Conservation (phyloP, 2,888 invertebrate genomes). For the Nebria brevicollis region DNA sequence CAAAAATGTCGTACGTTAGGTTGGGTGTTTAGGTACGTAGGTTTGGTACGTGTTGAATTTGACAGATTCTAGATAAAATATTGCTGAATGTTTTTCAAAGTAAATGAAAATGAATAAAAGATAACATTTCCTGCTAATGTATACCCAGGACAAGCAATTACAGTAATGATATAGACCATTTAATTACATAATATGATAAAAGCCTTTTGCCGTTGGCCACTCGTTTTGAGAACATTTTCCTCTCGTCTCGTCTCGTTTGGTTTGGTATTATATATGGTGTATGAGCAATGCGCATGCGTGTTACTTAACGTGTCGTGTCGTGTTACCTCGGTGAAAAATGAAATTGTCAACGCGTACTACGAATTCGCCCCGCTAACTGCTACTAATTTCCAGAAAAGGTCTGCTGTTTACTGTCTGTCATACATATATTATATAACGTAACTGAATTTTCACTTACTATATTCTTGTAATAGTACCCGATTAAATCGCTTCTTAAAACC, state of each 20-base stretch:
- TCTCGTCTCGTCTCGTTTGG: background rate
- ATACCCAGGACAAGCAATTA: conserved; percentile 40
- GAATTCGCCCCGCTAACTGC: background rate
- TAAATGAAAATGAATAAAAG: conserved; percentile 46
- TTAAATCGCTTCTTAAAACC: background rate
- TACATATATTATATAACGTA: too few species aligned
- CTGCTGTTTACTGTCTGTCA: too few species aligned
- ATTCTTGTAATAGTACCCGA: too few species aligned
- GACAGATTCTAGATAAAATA: conserved; percentile 44
- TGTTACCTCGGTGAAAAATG: conserved; percentile 27
- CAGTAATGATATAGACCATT: conserved; percentile 46
- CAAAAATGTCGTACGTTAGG: too few species aligned
- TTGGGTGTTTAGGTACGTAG: background rate
- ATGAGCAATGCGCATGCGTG: background rate
- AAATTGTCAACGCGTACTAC: conserved; percentile 25
- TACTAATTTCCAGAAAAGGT: conserved; percentile 18
- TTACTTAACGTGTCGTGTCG: background rate
- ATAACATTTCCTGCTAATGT: conserved; percentile 43
- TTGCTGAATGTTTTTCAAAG: conserved; percentile 41
- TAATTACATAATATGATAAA: conserved; percentile 47
- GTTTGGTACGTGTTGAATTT: conserved; percentile 15
- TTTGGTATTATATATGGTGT: too few species aligned
- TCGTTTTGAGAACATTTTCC: conserved; percentile 5
- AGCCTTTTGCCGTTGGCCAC: conserved; percentile 31
- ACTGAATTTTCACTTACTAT: too few species aligned